Conservation (phyloP, 2,888 invertebrate species). For the Rotaria sp. region DNA sequence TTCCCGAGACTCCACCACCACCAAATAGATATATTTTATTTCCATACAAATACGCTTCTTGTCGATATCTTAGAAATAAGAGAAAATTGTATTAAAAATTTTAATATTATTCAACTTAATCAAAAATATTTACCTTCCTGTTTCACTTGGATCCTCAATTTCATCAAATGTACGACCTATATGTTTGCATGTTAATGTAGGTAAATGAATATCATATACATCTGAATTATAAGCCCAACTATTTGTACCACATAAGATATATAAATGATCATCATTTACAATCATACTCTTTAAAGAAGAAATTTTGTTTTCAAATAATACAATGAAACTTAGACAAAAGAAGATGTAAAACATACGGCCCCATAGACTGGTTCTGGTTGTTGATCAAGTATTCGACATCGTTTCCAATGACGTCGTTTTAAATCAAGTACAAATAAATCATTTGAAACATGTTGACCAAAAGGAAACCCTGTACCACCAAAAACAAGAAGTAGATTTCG, state of each 20-base stretch:
- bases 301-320: too few relatives aligned
- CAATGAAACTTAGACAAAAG: neutral
- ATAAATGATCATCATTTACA: slow-evolving; percentile 33
- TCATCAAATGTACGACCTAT: slow-evolving; percentile 33
- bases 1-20: slow-evolving; percentile 37
- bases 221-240: slow-evolving; percentile 35
- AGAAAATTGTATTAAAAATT: neutral
- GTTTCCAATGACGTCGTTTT: slow-evolving; percentile 36
- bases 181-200: slow-evolving; percentile 31
- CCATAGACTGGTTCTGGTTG: slow-evolving; percentile 32
- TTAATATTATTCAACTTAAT: neutral
- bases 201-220: slow-evolving; percentile 34
- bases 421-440: slow-evolving; percentile 37
- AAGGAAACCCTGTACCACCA: slow-evolving; percentile 40
- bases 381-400: slow-evolving; percentile 22
- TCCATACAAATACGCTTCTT: slow-evolving; percentile 30
- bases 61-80: slow-evolving; percentile 28
- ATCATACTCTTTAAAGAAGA: slow-evolving; percentile 28
- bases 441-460: slow-evolving; percentile 37
- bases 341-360: neutral
- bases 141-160: slow-evolving; percentile 30
- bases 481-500: slow-evolving; percentile 33
- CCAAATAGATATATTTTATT: slow-evolving; percentile 38
- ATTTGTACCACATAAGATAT: slow-evolving; percentile 39
- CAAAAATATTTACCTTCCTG: neutral